Percentiles rank a stretch among this genome's conserved stretches.
These are phyloP conservation scores for Amblyteles armatorius DNA, from an alignment of 2,888 invertebrate species.

Conservation along the genomic window DNA sequence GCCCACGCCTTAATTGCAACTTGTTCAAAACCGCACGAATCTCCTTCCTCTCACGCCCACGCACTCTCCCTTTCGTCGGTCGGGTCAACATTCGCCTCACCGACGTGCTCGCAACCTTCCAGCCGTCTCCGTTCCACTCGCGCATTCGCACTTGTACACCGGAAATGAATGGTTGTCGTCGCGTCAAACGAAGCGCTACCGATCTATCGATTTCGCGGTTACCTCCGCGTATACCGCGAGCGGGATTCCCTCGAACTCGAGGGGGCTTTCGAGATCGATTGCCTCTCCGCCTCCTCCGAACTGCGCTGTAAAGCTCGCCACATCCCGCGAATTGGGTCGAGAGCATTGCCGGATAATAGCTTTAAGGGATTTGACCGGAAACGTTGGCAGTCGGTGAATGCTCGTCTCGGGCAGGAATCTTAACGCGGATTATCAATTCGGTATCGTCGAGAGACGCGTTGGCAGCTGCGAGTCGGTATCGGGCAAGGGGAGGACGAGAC, in stretches of 20 bases:
- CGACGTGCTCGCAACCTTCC: neutral
- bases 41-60: neutral
- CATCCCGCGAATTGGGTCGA: constrained; percentile 47
- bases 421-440: constrained; percentile 22
- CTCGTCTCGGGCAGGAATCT: constrained; percentile 28
- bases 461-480: neutral
- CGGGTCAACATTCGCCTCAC: constrained; percentile 11
- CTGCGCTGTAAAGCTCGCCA: constrained; percentile 37
- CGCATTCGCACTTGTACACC: neutral
- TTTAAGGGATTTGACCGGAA: constrained; percentile 44
- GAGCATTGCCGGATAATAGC: constrained; percentile 48
- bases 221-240: constrained; percentile 13
- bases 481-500: neutral
- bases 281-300: constrained; percentile 3
- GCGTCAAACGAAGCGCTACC: constrained; percentile 21
- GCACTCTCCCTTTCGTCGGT: constrained; percentile 6
- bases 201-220: constrained; percentile 60
- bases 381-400: constrained; percentile 20
- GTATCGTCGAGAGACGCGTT: neutral
- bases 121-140: constrained; percentile 5
- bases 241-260: constrained; percentile 27
- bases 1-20: constrained; percentile 29
- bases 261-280: constrained; percentile 43
- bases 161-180: constrained; percentile 7
- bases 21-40: constrained; percentile 17